Percentiles rank a stretch among this genome's conserved stretches.
phyloP scores from a whole-genome alignment of 1,140 invertebrate genomes.

The Bombus terrestris region DNA sequence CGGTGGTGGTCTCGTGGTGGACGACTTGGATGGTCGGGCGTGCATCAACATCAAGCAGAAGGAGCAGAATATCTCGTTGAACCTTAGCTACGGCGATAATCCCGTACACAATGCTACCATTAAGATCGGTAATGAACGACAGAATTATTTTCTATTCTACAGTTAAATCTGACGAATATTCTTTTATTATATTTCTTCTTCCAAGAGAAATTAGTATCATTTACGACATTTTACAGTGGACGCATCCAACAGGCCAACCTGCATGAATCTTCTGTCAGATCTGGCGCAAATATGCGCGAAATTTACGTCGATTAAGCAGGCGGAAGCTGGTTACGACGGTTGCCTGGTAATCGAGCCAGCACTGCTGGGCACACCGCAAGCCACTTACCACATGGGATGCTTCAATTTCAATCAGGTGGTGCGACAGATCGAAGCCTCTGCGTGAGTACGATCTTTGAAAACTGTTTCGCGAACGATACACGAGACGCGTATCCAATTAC shows the following conservation, averaged over 20 bases:
- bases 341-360: conserved; percentile 82
- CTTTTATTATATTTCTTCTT: neutral
- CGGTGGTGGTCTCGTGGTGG: conserved; percentile 22
- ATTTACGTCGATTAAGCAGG: conserved; percentile 78
- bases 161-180: neutral
- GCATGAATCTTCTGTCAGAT: conserved; percentile 83
- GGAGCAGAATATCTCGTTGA: conserved; percentile 82
- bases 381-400: conserved; percentile 82
- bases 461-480: neutral
- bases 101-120: conserved; percentile 82
- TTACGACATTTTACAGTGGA: conserved; percentile 62
- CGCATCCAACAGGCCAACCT: conserved; percentile 81
- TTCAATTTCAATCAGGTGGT: conserved; percentile 82
- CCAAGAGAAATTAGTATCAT: neutral
- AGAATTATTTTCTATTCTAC: neutral
- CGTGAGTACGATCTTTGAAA: conserved; percentile 69
- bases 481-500: neutral
- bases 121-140: conserved; percentile 76
- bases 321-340: conserved; percentile 77
- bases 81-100: conserved; percentile 83
- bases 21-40: conserved; percentile 80
- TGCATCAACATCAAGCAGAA: conserved; percentile 82
- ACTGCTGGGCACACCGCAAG: conserved; percentile 81
- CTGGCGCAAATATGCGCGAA: conserved; percentile 83
- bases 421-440: conserved; percentile 73